These are phyloP conservation scores for Natator depressus DNA, from an alignment of 2,113 vertebrate species.

Conservation along the genomic window DNA sequence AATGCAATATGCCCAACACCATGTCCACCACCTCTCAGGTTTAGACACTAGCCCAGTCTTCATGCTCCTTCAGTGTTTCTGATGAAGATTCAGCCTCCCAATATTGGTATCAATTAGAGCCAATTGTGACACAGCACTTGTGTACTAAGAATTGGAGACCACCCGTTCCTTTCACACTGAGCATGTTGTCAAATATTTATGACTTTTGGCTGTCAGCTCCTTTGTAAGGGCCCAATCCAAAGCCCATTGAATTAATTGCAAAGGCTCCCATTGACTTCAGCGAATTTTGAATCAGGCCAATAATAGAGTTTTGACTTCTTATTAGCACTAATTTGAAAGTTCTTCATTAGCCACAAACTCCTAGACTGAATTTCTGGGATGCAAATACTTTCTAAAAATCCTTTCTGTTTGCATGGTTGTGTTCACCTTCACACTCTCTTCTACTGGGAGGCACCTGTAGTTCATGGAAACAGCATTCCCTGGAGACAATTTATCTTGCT, in stretches of 20 bases:
- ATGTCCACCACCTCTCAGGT: neutral
- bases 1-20: neutral
- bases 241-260: neutral
- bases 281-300: neutral
- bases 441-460: neutral
- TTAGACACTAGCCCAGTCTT: neutral
- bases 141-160: neutral
- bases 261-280: neutral
- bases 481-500: neutral
- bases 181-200: neutral
- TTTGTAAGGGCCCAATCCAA: neutral
- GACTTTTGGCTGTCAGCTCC: neutral
- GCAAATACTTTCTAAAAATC: neutral
- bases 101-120: neutral
- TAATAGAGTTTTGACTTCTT: neutral
- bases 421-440: neutral
- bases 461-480: constrained; percentile 4
- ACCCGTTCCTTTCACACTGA: neutral
- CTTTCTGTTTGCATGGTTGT: neutral
- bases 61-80: neutral
- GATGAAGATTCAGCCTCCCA: neutral
- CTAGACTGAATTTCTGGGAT: neutral
- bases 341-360: neutral
- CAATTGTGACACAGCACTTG: neutral
- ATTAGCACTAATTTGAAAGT: neutral